Percentiles rank a stretch among this genome's conserved stretches.
Conservation (phyloP, 2,113 vertebrate genomes). For the Hippocampus comes region DNA sequence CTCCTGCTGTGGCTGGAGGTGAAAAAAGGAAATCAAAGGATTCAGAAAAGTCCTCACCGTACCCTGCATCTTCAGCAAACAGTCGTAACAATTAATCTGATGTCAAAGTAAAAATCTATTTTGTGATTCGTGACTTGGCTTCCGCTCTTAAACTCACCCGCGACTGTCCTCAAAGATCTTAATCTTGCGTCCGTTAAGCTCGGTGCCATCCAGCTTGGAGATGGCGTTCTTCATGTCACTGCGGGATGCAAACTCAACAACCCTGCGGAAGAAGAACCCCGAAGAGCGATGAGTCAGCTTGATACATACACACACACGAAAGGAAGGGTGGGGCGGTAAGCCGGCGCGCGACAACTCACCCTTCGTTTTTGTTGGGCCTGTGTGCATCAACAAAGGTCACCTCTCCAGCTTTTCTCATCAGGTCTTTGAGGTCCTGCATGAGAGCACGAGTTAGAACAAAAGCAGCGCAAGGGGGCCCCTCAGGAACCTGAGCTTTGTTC, state of each 20-base stretch:
- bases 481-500: conserved; percentile 35
- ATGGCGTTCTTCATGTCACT: conserved; percentile 92
- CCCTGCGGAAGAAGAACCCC: conserved; percentile 57
- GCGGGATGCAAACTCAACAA: conserved; percentile 89
- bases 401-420: conserved; percentile 92
- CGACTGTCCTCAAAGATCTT: conserved; percentile 87
- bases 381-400: conserved; percentile 93
- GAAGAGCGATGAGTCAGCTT: not conserved
- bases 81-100: no score
- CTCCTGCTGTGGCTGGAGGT: conserved; percentile 64
- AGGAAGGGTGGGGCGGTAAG: accelerated
- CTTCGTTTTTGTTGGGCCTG: conserved; percentile 89
- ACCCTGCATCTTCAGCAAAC: no score
- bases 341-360: conserved; percentile 57
- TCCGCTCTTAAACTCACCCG: conserved; percentile 60
- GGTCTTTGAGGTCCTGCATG: conserved; percentile 86
- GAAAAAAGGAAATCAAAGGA: not conserved
- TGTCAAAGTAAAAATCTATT: no score
- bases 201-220: conserved; percentile 85
- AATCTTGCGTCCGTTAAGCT: conserved; percentile 87
- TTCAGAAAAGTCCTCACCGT: not conserved
- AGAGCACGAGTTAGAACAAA: conserved; percentile 23
- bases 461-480: not conserved
- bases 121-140: no score
- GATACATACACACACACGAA: accelerated